Evolutionary conservation across 2,888 invertebrate species (phyloP).

Genomic region (Esperia sulphurella): DNA sequence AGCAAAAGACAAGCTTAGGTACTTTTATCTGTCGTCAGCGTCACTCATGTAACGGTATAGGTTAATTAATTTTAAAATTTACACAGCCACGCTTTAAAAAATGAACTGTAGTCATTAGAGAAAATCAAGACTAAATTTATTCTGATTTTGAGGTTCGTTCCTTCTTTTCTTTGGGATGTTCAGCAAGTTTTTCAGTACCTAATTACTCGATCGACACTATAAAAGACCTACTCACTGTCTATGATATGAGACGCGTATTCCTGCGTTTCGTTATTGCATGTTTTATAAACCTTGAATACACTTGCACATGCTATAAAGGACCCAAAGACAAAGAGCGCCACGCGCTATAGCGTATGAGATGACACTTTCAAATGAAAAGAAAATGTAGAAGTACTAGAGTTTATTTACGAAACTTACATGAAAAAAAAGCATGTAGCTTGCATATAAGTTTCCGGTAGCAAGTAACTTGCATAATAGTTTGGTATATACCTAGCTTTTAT

Average conservation of each 20-base stretch:
- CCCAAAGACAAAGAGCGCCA: no score
- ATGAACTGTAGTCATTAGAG: not conserved
- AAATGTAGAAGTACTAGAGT: no score
- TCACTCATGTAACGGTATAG: not conserved
- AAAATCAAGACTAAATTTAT: not conserved
- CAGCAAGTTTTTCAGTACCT: not conserved
- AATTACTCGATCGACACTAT: not conserved
- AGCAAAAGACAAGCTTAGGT: slow-evolving; percentile 58
- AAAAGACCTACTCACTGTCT: slow-evolving; percentile 17
- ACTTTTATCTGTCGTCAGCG: slow-evolving; percentile 8
- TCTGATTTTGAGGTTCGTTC: not conserved
- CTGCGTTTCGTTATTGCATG: slow-evolving; percentile 34
- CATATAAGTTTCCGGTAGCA: no score
- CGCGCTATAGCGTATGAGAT: no score
- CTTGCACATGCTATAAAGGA: no score
- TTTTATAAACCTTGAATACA: not conserved
- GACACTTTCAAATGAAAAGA: no score
- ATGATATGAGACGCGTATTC: slow-evolving; percentile 17
- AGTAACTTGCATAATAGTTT: no score
- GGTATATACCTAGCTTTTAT: no score
- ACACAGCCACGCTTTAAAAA: not conserved
- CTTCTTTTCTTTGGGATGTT: not conserved
- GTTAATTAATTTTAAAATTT: not conserved
- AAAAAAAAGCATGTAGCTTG: no score
- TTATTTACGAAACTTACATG: no score